Evolutionary conservation across 1,140 invertebrate species (phyloP), one percentile per base, ranked within the genome.

Genomic region (Scaptodrosophila lebanonensis): DNA sequence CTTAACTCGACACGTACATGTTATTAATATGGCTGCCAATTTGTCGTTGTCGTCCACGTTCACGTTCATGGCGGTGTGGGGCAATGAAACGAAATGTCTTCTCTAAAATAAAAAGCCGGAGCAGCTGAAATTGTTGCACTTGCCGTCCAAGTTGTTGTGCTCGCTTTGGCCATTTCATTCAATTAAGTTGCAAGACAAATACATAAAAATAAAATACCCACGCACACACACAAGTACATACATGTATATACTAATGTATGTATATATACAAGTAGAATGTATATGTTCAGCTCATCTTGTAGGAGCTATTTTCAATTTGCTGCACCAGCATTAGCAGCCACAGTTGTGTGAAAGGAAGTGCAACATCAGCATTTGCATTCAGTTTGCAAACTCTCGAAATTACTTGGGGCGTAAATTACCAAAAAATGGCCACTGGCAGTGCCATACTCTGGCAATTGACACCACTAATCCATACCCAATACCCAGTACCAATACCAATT

Each of bases 371-470:
- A 79, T 77, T 77, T 79, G 73, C 73, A 77, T 77, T 77, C 59
- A 77, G 56, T 64, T 42, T 71, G 30, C 50, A 65, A 66, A 70
- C 66, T 76, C n/a, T n/a, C 63, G 72, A 77, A 77, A 79, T 79
- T 77, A 73, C 75, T 79, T 73, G 48, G 56, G 39, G 64, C 68
- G 68, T 79, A 82, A 79, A 79, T 79, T 79, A 79, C 73, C 68
- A 56, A 77, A 76, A 73, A 25, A 25, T 25, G 22, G 22, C 22
- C 22, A 79, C 79, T 79, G 73, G 73, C 75, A 25, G 3, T 25
- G n/a, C n/a, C n/a, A n/a, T n/a, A n/a, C 72, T 82, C 65, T 79
- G 75, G 73, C 75, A 82, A 82, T 82, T 79, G 73, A 79, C 73
- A 79, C 73, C 68, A 79, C 73, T 79, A 79, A 79, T 58, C 73